These are phyloP conservation scores for Heliconius cydno DNA, from an alignment of 2,888 invertebrate genomes.

Conservation along the genomic window DNA sequence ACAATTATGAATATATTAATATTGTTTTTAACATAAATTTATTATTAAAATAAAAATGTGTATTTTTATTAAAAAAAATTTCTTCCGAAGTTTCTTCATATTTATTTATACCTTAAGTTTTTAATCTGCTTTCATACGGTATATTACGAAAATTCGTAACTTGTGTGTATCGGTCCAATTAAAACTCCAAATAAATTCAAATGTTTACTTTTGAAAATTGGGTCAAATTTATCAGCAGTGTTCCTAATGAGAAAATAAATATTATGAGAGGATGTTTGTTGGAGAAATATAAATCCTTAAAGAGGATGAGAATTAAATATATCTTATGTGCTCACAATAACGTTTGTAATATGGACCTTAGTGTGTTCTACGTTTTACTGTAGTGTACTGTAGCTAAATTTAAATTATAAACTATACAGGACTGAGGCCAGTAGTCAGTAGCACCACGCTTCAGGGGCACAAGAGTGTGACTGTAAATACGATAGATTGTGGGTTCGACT, in stretches of 20 bases:
- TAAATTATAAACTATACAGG: no score
- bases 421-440: no score
- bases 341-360: no score
- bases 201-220: neutral
- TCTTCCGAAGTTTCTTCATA: neutral
- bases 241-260: constrained; percentile 1
- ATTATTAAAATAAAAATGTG: no score
- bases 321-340: neutral
- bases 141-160: neutral
- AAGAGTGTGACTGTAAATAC: no score
- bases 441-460: no score
- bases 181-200: constrained; percentile 2
- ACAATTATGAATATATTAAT: no score
- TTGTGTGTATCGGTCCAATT: neutral
- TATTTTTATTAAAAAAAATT: no score
- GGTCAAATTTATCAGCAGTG: neutral
- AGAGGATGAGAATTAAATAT: neutral
- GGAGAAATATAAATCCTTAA: neutral
- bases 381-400: no score
- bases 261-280: neutral
- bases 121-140: neutral
- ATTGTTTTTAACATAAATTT: no score
- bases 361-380: no score
- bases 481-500: no score
- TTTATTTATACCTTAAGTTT: neutral